These are phyloP conservation scores for Pseudocheirus occidentalis DNA, from an alignment of 2,797 vertebrate genomes.

Conservation along the genomic window DNA sequence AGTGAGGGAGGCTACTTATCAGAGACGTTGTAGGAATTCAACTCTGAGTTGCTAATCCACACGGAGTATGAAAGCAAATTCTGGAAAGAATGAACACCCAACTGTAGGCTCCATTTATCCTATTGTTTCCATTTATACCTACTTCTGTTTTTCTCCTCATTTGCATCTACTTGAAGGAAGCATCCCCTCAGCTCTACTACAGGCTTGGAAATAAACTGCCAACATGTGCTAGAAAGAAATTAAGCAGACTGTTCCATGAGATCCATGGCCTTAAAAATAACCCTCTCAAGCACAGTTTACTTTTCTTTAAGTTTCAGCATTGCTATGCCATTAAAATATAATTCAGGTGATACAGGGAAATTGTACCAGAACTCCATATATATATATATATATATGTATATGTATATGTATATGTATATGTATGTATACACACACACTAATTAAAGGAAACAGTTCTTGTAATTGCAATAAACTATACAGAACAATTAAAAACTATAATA, in stretches of 20 bases:
- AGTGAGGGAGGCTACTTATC: background rate
- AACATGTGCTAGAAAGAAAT: slow-evolving; percentile 1
- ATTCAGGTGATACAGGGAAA: slow-evolving; percentile 29
- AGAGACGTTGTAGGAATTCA: background rate
- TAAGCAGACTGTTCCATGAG: slow-evolving; percentile 2
- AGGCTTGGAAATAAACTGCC: background rate
- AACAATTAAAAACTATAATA: slow-evolving; percentile 1
- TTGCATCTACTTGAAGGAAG: background rate
- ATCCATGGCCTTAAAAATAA: slow-evolving; percentile 24
- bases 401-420: no score
- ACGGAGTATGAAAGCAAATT: background rate
- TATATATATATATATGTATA: no score
- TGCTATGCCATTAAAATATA: slow-evolving; percentile 31
- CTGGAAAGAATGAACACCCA: background rate
- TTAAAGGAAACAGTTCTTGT: slow-evolving; percentile 18
- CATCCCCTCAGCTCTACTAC: background rate
- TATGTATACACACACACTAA: background rate
- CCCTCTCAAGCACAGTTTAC: slow-evolving; percentile 5
- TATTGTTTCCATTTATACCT: background rate
- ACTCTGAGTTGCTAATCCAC: background rate
- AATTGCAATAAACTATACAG: background rate
- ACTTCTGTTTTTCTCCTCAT: slow-evolving; percentile 10
- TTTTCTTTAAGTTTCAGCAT: slow-evolving; percentile 45
- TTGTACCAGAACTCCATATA: background rate
- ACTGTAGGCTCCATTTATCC: background rate